Conservation (phyloP, 2,888 invertebrate genomes). For the Lepeophtheirus nordmannii region DNA sequence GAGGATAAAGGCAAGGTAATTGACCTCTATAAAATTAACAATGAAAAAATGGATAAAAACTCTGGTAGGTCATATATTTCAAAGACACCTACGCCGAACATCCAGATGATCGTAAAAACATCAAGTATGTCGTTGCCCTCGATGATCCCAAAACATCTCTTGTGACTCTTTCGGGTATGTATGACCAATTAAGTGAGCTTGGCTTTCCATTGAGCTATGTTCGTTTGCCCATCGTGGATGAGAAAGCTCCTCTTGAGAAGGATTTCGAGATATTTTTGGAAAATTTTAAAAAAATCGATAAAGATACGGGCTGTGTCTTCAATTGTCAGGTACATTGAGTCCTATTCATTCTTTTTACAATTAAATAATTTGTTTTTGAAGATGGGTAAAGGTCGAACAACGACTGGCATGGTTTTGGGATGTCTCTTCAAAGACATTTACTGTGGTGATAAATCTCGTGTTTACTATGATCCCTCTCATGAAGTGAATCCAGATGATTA, state of each 20-base stretch:
- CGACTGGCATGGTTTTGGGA: slow-evolving; percentile 19
- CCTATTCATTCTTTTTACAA: too few species aligned
- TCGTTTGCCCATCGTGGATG: slow-evolving; percentile 24
- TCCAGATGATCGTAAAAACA: slow-evolving; percentile 24
- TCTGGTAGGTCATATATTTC: slow-evolving; percentile 13
- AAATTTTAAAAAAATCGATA: not conserved
- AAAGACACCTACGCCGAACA: slow-evolving; percentile 24
- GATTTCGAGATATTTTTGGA: slow-evolving; percentile 19
- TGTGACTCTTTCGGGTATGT: slow-evolving; percentile 19
- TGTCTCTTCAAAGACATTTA: slow-evolving; percentile 20
- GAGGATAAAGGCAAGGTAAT: slow-evolving; percentile 21
- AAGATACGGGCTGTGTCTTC: slow-evolving; percentile 22
- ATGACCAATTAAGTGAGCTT: slow-evolving; percentile 8
- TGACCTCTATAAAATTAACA: not conserved
- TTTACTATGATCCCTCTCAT: not conserved
- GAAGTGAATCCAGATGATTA: slow-evolving; percentile 11
- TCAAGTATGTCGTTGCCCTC: slow-evolving; percentile 15
- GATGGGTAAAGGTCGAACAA: slow-evolving; percentile 25
- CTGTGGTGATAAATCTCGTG: slow-evolving; percentile 3
- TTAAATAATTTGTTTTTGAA: not conserved
- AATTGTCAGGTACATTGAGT: slow-evolving; percentile 21
- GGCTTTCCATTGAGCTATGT: slow-evolving; percentile 14
- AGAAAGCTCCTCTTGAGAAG: slow-evolving; percentile 22
- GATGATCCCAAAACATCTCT: slow-evolving; percentile 14
- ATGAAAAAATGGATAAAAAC: not conserved